A percentile compares a stretch with the other conserved stretches of the same genome.
These are phyloP conservation scores for Motacilla alba DNA, from an alignment of 2,113 vertebrate genomes.

Conservation along the genomic window DNA sequence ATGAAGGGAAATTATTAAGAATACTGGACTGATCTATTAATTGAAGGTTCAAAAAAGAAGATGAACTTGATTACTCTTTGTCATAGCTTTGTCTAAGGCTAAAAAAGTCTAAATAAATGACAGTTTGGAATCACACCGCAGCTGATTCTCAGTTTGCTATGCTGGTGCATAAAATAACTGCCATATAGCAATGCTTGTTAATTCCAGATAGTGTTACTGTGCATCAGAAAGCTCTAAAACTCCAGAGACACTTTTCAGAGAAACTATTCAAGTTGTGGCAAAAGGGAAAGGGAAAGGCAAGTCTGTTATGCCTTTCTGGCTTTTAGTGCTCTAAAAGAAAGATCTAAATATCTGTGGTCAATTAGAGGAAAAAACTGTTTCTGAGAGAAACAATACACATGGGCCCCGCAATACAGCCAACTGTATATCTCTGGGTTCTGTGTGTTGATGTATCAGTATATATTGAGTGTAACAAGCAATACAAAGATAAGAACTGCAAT, in stretches of 20 bases:
- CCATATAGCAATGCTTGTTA: slow-evolving; percentile 3
- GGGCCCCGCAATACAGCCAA: not conserved
- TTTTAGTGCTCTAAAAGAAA: not conserved
- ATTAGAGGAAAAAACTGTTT: not conserved
- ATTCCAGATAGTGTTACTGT: slow-evolving; percentile 13
- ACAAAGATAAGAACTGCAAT: not conserved
- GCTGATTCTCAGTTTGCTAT: slow-evolving; percentile 16
- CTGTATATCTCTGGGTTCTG: not conserved
- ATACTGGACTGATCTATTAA: slow-evolving; percentile 55
- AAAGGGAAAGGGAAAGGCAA: not conserved
- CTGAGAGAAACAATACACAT: not conserved
- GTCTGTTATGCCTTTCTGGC: not conserved
- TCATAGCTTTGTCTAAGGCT: slow-evolving; percentile 38
- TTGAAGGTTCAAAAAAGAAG: slow-evolving; percentile 29
- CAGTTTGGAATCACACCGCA: slow-evolving; percentile 4
- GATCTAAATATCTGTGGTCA: not conserved
- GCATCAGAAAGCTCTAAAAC: slow-evolving; percentile 33
- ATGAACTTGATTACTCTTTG: slow-evolving; percentile 41
- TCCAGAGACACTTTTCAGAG: slow-evolving; percentile 31
- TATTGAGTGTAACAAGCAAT: not conserved
- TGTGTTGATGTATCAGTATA: not conserved
- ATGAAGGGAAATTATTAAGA: slow-evolving; percentile 51
- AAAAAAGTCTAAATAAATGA: slow-evolving; percentile 20
- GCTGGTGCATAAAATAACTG: not conserved
- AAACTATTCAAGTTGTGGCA: not conserved